Base-by-base conservation (phyloP, 35 echinoderm and acorn worm species). In the Diadema setosum region DNA sequence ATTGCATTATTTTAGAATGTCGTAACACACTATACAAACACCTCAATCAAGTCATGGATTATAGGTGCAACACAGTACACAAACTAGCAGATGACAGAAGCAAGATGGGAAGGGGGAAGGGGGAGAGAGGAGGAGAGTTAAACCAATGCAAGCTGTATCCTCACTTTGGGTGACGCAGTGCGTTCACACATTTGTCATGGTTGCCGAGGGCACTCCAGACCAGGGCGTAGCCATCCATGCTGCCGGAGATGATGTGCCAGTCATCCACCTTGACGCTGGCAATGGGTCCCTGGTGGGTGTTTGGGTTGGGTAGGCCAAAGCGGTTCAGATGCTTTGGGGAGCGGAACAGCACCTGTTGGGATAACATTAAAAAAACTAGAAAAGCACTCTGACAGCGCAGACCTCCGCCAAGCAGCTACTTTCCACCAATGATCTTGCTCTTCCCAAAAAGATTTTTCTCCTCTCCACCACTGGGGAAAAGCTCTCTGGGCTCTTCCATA, bases 161-260 rank as follows among this genome's bases (percentile, higher is more conserved):
- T 95, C 87, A 99, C 96, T 90, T 90, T 85, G 96, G 96, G 59
- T 99, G 96, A 55, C 96, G 65, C 1, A 99, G 81, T 3, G 96
- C 89, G 65, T 64, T 92, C 24, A 99, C 45, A 39, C 88, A 92
- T 88, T 82, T 91, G 8, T 52, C 93, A 65, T 88, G 50, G 30
- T 92, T 86, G 25, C 96, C 96, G 5, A 95, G 3, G 31, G 92
- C 89, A 82, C 92, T 95, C 93, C 96, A 94, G 2, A 91, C 83
- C 60, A 94, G 46, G 7, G 87, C 92, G 58, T 99, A 99, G 9
- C 96, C 92, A 83, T 99, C 96, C 17, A 82, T 84, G 48, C 92
- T 86, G 16, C 89, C 96, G 18, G 96, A 95, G 5, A 91, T 86
- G 35, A 99, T 87, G 39, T 99, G 96, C 75, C 85, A 95, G 4